Base-by-base conservation (phyloP, 2,888 invertebrate genomes). In the Acanthacorydalis orientalis region DNA sequence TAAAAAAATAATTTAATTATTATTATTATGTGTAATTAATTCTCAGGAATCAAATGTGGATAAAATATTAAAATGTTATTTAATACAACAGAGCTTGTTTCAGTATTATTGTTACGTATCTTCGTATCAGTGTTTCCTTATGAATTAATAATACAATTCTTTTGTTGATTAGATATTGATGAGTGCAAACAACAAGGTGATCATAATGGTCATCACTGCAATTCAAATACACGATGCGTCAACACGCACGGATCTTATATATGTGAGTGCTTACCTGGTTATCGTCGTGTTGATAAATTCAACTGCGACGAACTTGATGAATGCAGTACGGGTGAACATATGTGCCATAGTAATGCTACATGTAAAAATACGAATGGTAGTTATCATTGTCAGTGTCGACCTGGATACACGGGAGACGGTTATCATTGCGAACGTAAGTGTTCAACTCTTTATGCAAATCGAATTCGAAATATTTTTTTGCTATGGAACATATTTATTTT, bases 341-440 rank as follows among this genome's bases (percentile, higher is more conserved):
- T 74, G 52, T 89, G 88, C 63, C 78, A 86, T 65, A 67, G 73
- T 54, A 74, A 84, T 60, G 87, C 88, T 32, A 71, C 72, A 51
- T 90, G 90, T 69, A 73, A 76, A 57, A 89, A 89, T 70, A 86
- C 86, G 37, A 77, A 77, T 54, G 87, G 87, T 53, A 83, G 83
- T 53, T 88, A 86, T 68, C 75, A 76, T 53, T 90, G 89, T 66
- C 72, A 75, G 46, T 83, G 83, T 62, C 69, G 70, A 50, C 64
- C 70, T 15, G 88, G 89, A 2, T 89, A 82, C 65, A 63, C 69
- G 31, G 88, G 88, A 44, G 80, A 88, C 61, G 89, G 89, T 44
- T 78, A 79, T 63, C 68, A 70, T 35, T 90, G 90, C 67, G 71
- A 75, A 67, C 87, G 90, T 89, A 67, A 74, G 82, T 73, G 51